Percentiles rank a stretch among this genome's conserved stretches.
phyloP scores from a whole-genome alignment of 2,113 vertebrate genomes.

The Blennius ocellaris region DNA sequence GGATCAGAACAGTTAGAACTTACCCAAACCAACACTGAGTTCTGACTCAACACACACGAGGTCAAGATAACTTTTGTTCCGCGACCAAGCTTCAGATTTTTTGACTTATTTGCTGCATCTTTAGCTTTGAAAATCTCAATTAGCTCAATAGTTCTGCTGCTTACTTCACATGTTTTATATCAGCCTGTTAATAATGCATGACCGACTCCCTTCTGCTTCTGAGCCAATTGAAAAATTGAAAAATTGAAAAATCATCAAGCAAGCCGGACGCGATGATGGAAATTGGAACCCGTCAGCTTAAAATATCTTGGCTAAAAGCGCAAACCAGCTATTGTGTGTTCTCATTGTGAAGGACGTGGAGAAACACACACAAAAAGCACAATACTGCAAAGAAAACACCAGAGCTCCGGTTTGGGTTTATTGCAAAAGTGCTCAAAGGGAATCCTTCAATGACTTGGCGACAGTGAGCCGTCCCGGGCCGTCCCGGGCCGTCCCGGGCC shows the following conservation, averaged over 20 bases:
- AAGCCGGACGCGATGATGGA: neutral
- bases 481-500: too few relatives aligned
- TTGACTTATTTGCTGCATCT: too few relatives aligned
- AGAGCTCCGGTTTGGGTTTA: slow-evolving; percentile 11
- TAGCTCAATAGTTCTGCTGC: too few relatives aligned
- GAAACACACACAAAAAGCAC: slow-evolving; percentile 12
- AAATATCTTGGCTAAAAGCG: neutral
- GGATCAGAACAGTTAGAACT: too few relatives aligned
- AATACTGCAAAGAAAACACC: slow-evolving; percentile 4
- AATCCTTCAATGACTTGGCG: slow-evolving; percentile 48
- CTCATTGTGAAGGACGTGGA: slow-evolving; percentile 17
- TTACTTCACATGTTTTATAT: neutral
- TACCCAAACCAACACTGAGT: too few relatives aligned
- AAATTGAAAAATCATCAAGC: neutral
- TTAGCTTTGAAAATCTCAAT: too few relatives aligned
- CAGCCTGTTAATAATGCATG: neutral
- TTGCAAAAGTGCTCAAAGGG: slow-evolving; percentile 38
- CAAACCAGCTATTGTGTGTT: neutral
- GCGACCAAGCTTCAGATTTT: too few relatives aligned
- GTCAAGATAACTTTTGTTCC: too few relatives aligned
- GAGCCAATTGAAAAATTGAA: too few relatives aligned
- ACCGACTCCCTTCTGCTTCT: neutral
- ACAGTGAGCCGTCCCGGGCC: too few relatives aligned
- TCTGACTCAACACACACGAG: too few relatives aligned
- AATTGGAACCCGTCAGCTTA: neutral